A percentile compares a stretch with the other conserved stretches of the same genome.
phyloP scores from a whole-genome alignment of 2,797 vertebrate species.

The Xiphorhynchus erythropygius region DNA sequence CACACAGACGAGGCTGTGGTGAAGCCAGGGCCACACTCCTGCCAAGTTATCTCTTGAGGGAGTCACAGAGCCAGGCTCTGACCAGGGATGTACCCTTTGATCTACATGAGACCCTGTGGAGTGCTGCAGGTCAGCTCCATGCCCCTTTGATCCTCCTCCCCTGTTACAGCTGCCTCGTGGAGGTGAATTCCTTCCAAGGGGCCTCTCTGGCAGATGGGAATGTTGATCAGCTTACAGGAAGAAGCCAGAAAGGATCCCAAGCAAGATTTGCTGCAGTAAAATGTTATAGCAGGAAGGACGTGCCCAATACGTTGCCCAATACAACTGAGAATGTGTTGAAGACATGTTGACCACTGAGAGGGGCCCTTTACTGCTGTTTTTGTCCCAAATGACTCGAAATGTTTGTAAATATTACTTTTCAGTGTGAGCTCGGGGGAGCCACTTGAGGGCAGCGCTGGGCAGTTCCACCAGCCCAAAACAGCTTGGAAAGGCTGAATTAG shows the following conservation, averaged over 20 bases:
- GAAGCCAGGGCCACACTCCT: not conserved
- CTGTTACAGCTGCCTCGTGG: not conserved
- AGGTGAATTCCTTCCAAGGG: constrained; percentile 6
- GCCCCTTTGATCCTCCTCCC: constrained; percentile 37
- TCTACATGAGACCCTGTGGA: not conserved
- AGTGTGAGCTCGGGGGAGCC: not conserved
- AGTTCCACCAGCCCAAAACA: not conserved
- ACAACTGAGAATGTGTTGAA: not conserved
- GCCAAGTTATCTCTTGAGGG: not conserved
- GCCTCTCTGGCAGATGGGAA: constrained; percentile 17
- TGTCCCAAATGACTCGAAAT: not conserved
- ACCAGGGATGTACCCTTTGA: not conserved
- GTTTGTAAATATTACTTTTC: fast-evolving
- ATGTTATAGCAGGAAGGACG: not conserved
- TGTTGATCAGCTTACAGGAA: not conserved
- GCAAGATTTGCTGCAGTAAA: not conserved
- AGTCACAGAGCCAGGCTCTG: not conserved
- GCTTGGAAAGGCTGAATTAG: not conserved
- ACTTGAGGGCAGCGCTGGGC: constrained; percentile 26
- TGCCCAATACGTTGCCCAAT: not conserved
- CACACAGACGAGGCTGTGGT: fast-evolving
- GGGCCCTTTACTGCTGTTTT: not conserved
- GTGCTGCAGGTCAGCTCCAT: constrained; percentile 7
- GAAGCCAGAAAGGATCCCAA: not conserved
- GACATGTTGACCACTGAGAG: not conserved